phyloP scores from a whole-genome alignment of 1,140 invertebrate species.

The Drosophila mauritiana region DNA sequence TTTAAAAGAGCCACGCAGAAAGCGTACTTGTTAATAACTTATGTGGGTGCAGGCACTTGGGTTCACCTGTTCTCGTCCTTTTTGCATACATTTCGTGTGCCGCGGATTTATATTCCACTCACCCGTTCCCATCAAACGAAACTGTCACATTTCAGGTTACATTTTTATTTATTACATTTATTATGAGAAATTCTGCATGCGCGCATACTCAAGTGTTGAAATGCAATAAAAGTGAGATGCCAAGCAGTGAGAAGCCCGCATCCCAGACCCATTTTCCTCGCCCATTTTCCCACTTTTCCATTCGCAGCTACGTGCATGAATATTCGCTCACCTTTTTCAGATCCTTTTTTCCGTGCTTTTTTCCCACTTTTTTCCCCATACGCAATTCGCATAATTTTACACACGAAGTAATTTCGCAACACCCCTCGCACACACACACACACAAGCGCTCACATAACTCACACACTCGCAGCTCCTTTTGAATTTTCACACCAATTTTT shows the following conservation, averaged over 20 bases:
- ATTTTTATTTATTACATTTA: conserved; percentile 83
- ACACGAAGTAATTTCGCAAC: conserved; percentile 82
- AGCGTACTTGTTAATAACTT: conserved; percentile 54
- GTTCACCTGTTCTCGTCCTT: conserved; percentile 29
- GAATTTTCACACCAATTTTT: conserved; percentile 84
- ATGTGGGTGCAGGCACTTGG: conserved; percentile 49
- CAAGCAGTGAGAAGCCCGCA: conserved; percentile 39
- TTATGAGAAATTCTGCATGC: conserved; percentile 82
- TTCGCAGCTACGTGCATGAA: conserved; percentile 64
- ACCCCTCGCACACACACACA: conserved; percentile 50
- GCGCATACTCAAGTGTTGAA: conserved; percentile 78
- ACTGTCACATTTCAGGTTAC: conserved; percentile 81
- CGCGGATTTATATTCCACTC: conserved; percentile 32
- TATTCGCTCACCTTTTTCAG: conserved; percentile 72
- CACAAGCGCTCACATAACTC: conserved; percentile 42
- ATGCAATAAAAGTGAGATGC: conserved; percentile 83
- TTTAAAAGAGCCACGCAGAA: conserved; percentile 16
- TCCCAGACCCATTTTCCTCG: conserved; percentile 7
- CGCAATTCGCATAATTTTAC: conserved; percentile 82
- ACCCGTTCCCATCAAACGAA: conserved; percentile 47
- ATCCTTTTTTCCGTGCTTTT: conserved; percentile 29
- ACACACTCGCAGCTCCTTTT: conserved; percentile 79
- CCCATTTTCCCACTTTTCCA: conserved; percentile 6
- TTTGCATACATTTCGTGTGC: conserved; percentile 1
- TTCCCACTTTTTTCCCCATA: conserved; percentile 42